Conservation (phyloP, 2,888 invertebrate species). For the Stenodema calcarata region DNA sequence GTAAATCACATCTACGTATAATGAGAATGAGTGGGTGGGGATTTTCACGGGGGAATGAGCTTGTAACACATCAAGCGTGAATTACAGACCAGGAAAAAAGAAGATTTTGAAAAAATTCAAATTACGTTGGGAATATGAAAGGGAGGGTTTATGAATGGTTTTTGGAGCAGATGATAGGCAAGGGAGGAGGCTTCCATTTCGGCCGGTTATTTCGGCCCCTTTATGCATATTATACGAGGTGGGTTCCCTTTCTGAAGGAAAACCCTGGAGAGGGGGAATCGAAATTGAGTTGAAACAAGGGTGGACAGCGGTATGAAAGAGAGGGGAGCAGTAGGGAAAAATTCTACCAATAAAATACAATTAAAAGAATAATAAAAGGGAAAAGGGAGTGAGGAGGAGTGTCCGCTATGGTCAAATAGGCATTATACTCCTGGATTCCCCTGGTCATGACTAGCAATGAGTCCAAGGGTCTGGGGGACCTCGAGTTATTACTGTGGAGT, state of each 20-base stretch:
- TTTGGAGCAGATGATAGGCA: conserved; percentile 16
- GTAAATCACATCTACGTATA: conserved; percentile 21
- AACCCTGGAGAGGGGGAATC: not conserved
- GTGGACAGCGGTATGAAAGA: not conserved
- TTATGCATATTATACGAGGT: conserved; percentile 29
- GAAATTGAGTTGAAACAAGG: not conserved
- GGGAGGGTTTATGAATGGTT: conserved; percentile 4
- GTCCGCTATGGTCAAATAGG: not conserved
- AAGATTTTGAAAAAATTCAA: not conserved
- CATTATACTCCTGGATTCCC: not conserved
- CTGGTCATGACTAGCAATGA: conserved; percentile 33
- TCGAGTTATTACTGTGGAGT: not conserved
- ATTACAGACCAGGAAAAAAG: not conserved
- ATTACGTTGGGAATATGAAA: not conserved
- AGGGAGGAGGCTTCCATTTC: not conserved
- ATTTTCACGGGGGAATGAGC: conserved; percentile 5
- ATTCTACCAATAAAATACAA: conserved; percentile 16
- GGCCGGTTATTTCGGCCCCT: conserved; percentile 10
- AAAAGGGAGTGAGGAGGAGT: not conserved
- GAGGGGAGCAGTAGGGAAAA: not conserved
- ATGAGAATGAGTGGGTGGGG: not conserved
- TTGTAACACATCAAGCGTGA: conserved; percentile 11
- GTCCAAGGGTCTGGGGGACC: not conserved
- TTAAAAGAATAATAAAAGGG: conserved; percentile 29
- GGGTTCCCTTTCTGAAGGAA: not conserved